A percentile compares a stretch with the other conserved stretches of the same genome.
Conservation (phyloP, 2,888 invertebrate genomes). For the Agrochola circellaris region DNA sequence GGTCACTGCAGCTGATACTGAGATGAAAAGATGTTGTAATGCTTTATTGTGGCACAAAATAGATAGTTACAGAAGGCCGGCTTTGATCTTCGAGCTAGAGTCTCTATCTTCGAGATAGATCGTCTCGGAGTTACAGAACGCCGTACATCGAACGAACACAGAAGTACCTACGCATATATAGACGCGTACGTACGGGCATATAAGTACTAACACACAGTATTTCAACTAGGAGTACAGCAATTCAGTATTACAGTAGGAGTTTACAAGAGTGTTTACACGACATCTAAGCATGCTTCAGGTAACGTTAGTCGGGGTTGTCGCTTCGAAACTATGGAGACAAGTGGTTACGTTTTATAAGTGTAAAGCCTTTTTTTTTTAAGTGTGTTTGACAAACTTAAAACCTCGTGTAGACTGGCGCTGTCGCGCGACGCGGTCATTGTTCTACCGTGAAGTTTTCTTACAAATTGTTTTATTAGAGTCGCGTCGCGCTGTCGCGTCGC, state of each 20-base stretch:
- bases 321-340: not conserved
- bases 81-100: too few relatives aligned
- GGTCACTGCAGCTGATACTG: slow-evolving; percentile 63
- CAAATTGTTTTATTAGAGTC: too few relatives aligned
- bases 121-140: too few relatives aligned
- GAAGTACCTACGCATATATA: not conserved
- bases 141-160: not conserved
- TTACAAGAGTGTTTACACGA: not conserved
- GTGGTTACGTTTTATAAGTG: not conserved
- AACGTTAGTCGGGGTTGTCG: not conserved
- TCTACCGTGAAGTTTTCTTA: too few relatives aligned
- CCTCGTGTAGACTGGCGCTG: too few relatives aligned
- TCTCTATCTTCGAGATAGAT: too few relatives aligned
- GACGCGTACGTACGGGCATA: not conserved
- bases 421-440: too few relatives aligned
- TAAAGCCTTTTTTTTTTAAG: too few relatives aligned
- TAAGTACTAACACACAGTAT: not conserved
- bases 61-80: not conserved
- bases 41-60: slow-evolving; percentile 20
- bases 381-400: too few relatives aligned
- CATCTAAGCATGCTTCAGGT: not conserved
- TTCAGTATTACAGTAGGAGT: too few relatives aligned
- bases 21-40: slow-evolving; percentile 64
- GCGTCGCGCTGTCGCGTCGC: too few relatives aligned
- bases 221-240: not conserved